These are phyloP conservation scores for Melanotaenia maccullochi DNA, from an alignment of 2,797 vertebrate genomes.

Conservation along the genomic window DNA sequence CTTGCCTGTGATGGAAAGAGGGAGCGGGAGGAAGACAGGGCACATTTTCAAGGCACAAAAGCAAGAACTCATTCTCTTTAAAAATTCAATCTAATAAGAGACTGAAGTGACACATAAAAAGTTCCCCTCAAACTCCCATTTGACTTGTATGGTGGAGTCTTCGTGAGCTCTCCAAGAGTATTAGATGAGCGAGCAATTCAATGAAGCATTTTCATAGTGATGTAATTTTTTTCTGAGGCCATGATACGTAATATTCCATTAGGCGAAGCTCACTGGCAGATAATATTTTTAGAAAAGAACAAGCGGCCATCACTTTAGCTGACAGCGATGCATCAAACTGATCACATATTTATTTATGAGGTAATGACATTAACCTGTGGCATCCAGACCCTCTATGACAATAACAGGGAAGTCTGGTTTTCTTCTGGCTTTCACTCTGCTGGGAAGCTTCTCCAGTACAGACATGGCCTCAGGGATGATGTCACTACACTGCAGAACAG, in stretches of 20 bases:
- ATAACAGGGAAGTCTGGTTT: constrained; percentile 87
- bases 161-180: constrained; percentile 39
- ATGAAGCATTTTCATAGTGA: constrained; percentile 61
- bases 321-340: constrained; percentile 69
- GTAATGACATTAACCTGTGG: constrained; percentile 88
- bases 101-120: constrained; percentile 22
- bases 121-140: constrained; percentile 16
- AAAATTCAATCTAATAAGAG: background rate
- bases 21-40: background rate
- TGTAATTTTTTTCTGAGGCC: constrained; percentile 70
- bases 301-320: constrained; percentile 51
- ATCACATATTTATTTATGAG: constrained; percentile 61
- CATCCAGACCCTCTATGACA: constrained; percentile 93
- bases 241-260: constrained; percentile 72
- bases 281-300: constrained; percentile 69
- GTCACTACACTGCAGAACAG: constrained; percentile 82
- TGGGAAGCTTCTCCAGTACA: constrained; percentile 82
- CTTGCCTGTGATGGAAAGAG: constrained; percentile 84
- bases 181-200: constrained; percentile 47
- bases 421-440: constrained; percentile 61
- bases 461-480: constrained; percentile 87
- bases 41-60: constrained; percentile 4
- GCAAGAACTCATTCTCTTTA: background rate
- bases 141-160: constrained; percentile 9
- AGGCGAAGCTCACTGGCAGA: constrained; percentile 52